phyloP scores from a whole-genome alignment of 2,113 vertebrate species.

The Fregata magnificens region DNA sequence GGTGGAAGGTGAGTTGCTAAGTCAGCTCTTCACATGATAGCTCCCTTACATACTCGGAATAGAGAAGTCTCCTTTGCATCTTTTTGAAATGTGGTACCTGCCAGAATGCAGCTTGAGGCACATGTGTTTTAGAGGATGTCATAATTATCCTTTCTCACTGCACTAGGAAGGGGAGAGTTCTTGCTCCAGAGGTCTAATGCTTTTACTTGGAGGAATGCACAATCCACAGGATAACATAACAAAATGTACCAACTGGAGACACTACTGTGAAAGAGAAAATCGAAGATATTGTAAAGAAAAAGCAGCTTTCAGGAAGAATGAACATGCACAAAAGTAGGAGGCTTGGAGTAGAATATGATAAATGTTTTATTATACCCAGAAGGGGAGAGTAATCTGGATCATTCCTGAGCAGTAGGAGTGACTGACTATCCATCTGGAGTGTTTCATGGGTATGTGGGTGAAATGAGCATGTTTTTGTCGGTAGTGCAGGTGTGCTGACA shows the following conservation, averaged over 20 bases:
- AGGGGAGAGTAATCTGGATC: not conserved
- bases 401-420: not conserved
- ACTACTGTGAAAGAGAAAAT: not conserved
- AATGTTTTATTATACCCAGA: constrained; percentile 2
- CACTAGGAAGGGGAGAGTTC: not conserved
- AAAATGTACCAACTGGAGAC: not conserved
- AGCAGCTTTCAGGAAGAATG: not conserved
- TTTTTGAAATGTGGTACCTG: not conserved
- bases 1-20: too few species aligned
- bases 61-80: not conserved
- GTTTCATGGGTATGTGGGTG: not conserved
- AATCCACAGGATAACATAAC: not conserved
- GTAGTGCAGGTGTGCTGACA: not conserved
- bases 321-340: not conserved
- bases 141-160: not conserved
- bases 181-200: not conserved
- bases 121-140: not conserved
- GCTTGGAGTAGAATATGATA: not conserved
- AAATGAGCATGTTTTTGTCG: not conserved
- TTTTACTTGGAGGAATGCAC: not conserved
- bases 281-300: not conserved
- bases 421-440: not conserved
- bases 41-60: accelerated
- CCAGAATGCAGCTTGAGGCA: not conserved
- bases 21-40: accelerated